Percentiles rank a stretch among this genome's conserved stretches.
These are phyloP conservation scores for Phoxinus dragarum DNA, from an alignment of 2,797 vertebrate species.

Conservation along the genomic window DNA sequence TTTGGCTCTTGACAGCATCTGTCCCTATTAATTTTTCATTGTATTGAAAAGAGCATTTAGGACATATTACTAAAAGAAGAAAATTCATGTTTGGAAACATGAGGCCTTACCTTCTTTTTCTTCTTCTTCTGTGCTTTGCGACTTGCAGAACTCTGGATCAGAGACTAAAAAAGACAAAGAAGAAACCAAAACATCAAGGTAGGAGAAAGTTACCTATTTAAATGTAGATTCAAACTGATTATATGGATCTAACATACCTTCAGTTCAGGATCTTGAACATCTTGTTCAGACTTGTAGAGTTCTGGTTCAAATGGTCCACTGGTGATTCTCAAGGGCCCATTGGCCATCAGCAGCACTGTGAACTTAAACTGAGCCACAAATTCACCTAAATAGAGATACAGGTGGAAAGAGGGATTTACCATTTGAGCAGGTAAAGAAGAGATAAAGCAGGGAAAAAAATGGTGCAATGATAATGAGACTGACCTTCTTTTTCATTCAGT, in stretches of 20 bases:
- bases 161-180: conserved; percentile 45
- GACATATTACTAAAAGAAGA: background rate
- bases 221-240: background rate
- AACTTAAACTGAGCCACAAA: conserved; percentile 98
- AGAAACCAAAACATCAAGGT: background rate
- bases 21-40: background rate
- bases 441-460: background rate
- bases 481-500: conserved; percentile 96
- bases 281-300: conserved; percentile 91
- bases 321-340: conserved; percentile 94
- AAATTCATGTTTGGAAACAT: too few relatives aligned
- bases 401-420: background rate
- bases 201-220: background rate
- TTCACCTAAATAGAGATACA: conserved; percentile 80
- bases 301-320: conserved; percentile 90
- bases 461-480: conserved; percentile 59
- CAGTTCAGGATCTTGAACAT: conserved; percentile 91
- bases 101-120: conserved; percentile 94
- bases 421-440: background rate
- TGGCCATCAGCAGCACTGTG: conserved; percentile 96
- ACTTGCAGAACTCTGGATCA: conserved; percentile 94
- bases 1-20: background rate
- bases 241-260: conserved; percentile 79
- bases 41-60: background rate
- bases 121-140: conserved; percentile 98